A percentile compares a stretch with the other conserved stretches of the same genome.
phyloP scores from a whole-genome alignment of 1,140 invertebrate genomes.

The Wiebesia pumilae region DNA sequence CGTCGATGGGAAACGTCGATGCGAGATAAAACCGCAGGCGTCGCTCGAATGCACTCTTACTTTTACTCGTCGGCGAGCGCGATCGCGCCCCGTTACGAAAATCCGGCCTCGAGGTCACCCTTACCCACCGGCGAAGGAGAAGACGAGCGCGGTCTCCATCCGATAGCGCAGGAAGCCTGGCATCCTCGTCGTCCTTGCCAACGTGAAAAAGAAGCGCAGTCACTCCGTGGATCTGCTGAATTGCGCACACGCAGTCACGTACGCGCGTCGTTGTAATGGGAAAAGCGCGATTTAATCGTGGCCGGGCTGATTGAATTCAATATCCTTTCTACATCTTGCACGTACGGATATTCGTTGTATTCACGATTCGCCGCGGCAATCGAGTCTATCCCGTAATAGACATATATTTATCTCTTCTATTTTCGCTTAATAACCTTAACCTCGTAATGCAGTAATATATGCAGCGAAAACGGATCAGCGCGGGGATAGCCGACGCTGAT shows the following conservation, averaged over 20 bases:
- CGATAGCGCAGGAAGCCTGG: not conserved
- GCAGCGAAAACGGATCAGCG: too few species aligned
- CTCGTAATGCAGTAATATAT: not conserved
- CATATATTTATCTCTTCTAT: not conserved
- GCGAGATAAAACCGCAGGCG: too few species aligned
- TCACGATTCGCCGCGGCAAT: constrained; percentile 14
- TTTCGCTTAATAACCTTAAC: not conserved
- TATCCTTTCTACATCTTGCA: constrained; percentile 2
- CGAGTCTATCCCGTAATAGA: not conserved
- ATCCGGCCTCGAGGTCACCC: too few species aligned
- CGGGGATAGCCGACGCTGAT: not conserved
- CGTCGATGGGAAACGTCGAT: too few species aligned
- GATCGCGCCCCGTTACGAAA: too few species aligned
- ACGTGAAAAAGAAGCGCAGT: not conserved
- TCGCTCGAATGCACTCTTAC: too few species aligned
- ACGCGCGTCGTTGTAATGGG: not conserved
- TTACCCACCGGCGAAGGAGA: too few species aligned
- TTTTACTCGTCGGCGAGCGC: too few species aligned
- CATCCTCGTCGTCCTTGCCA: not conserved
- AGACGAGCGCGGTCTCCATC: not conserved
- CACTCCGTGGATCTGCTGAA: not conserved
- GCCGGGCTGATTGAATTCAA: constrained; percentile 15
- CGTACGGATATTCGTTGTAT: not conserved
- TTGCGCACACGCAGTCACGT: not conserved
- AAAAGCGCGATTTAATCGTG: constrained; percentile 26